Evolutionary conservation across 2,888 invertebrate genomes (phyloP), one percentile per base, ranked within the genome.

Genomic region (Hypomecis punctinalis): DNA sequence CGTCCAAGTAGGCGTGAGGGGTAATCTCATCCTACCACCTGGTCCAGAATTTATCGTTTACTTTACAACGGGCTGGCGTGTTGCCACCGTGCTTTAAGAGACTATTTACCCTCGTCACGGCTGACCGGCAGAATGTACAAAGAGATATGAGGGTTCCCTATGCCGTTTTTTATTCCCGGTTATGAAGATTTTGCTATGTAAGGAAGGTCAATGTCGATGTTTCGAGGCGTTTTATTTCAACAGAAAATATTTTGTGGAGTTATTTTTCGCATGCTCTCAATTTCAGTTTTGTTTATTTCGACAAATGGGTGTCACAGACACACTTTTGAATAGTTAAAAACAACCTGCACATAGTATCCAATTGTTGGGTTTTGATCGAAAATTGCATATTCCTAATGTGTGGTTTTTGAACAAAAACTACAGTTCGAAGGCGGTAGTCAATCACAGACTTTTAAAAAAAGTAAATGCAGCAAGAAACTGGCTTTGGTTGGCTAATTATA

Each of bases 31-130:
- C 37, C 49, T 37, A 10, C 37, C 85, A 85, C 84, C 85, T 85
- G 86, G 76, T 74, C 63, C 80, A 45, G 67, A 71, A 84, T 83
- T 83, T 85, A 85, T 82, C 73, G 79, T 57, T 79, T 74, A 78
- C 79, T 79, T 78, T 83, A 86, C 85, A 86, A 73, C 76, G 69
- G 74, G 73, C 82, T 86, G 85, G 85, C 85, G 76, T 72, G 75
- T 72, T 84, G 85, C 85, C 85, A 85, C 82, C 69, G 53, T 55
- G 46, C 51, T 45, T 13, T 47, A 59, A 61, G 53, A 56, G 57
- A 60, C 47, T 66, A 66, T 66, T 47, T 65, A 65, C 65, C 65
- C 63, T 54, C 54, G 55, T 64, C 59, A 59, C 37, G 36, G 47
- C 39, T 56, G 56, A 40, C 47, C 56, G n/a, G 36, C 45, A 51